Base-by-base conservation (phyloP, 2,888 invertebrate genomes). In the Lycophotia porphyrea region DNA sequence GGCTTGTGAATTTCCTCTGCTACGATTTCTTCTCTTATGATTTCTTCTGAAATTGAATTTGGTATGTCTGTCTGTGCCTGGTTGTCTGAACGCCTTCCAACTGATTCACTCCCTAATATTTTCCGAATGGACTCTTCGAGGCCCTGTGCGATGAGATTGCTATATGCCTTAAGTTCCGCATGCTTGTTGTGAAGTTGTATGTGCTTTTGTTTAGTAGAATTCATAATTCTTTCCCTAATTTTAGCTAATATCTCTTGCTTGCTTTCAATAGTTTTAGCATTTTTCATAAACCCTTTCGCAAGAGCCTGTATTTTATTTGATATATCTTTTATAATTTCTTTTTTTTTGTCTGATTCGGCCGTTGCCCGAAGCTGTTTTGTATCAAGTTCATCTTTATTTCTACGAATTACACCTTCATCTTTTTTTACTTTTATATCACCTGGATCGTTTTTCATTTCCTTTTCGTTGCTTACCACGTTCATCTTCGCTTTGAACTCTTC, bases 401-500 rank as follows among this genome's bases (percentile, higher is more conserved):
- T 75, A 64, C 69, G 9, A 70, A 44, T 72, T 9, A 63, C 9
- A 65, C 63, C 74, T 76, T 71, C 24, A 24, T 65, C n/a, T 52
- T 74, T 27, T 31, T n/a, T 27, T n/a, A 18, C 21, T 15, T 39
- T 18, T 13, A 13, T 31, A 24, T 9, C 61, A 34, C 68, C 58
- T 27, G 39, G 5, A 42, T 21, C 7, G 0, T 65, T 34, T 64
- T 67, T 42, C 1, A 8, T 58, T 76, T 58, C 55, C 47, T 74
- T 36, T 74, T 60, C 27, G 39, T 85, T 82, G 47, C 78, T 76
- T 15, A 88, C 21, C 5, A 24, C 34, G 24, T 34, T 15, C 15
- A 81, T 83, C 60, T 89, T 90, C 52, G 85, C 78, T 82, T 88
- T 90, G 73, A 95, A 87, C n/a, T 93, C 92, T 74, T 92, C 85